Conservation (phyloP, 2,797 vertebrate genomes). For the Xyrichtys novacula region DNA sequence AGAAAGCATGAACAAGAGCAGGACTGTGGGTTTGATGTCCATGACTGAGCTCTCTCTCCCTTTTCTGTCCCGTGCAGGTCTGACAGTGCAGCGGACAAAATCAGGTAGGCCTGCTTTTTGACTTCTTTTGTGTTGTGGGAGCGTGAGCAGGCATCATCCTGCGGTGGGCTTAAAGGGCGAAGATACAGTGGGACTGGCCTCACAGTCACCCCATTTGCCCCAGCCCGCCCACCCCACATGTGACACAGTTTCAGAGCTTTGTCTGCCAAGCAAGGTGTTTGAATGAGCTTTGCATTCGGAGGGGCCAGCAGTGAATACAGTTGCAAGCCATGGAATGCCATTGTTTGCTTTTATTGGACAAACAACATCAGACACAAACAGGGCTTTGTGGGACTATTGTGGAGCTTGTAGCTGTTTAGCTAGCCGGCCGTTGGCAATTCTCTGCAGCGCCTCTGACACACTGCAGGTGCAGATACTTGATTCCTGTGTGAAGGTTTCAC, state of each 20-base stretch:
- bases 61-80: constrained; percentile 69
- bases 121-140: background rate
- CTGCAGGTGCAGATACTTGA: constrained; percentile 33
- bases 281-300: constrained; percentile 72
- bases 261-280: constrained; percentile 73
- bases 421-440: constrained; percentile 38
- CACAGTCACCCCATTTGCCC: constrained; percentile 61
- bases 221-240: constrained; percentile 39
- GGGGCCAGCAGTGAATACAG: constrained; percentile 80
- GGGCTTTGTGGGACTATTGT: constrained; percentile 70
- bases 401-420: constrained; percentile 50
- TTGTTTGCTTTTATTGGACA: constrained; percentile 84
- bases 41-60: constrained; percentile 30
- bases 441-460: constrained; percentile 35
- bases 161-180: constrained; percentile 12
- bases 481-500: constrained; percentile 47
- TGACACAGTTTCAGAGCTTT: constrained; percentile 72
- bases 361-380: constrained; percentile 78
- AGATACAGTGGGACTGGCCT: constrained; percentile 30
- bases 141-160: constrained; percentile 1
- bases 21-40: too few relatives aligned
- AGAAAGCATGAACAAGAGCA: too few relatives aligned
- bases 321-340: constrained; percentile 85
- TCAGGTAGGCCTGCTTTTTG: constrained; percentile 74
- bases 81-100: constrained; percentile 85